Percentiles rank a stretch among this genome's conserved stretches.
Evolutionary conservation across 2,888 invertebrate genomes (phyloP).

Genomic region (Eupithecia centaureata): DNA sequence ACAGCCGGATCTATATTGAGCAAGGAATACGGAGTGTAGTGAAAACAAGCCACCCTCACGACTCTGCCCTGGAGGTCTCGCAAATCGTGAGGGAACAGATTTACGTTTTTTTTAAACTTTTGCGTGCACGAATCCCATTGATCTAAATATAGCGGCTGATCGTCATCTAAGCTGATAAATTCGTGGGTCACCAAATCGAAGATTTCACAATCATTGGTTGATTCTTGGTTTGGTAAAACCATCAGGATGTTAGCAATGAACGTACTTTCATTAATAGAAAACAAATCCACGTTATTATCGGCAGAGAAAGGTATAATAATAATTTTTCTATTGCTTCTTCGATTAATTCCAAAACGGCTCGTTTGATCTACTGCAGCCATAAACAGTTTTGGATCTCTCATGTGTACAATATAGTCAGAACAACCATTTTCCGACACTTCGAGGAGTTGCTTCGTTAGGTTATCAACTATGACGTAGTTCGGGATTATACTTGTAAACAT

Average conservation of each 20-base stretch:
- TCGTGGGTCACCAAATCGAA: constrained; percentile 73
- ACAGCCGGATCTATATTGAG: constrained; percentile 64
- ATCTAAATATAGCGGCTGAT: constrained; percentile 63
- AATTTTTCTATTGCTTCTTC: constrained; percentile 76
- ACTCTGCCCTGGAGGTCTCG: constrained; percentile 72
- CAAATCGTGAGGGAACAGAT: constrained; percentile 80
- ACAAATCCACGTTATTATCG: constrained; percentile 50
- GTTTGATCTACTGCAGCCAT: constrained; percentile 69
- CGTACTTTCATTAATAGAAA: constrained; percentile 60
- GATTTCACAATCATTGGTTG: constrained; percentile 46
- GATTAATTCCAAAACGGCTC: constrained; percentile 62
- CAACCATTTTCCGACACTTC: constrained; percentile 74
- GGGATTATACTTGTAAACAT: constrained; percentile 55
- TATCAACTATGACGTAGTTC: constrained; percentile 44
- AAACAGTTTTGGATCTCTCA: constrained; percentile 64
- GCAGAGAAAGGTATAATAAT: constrained; percentile 63
- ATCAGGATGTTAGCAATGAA: constrained; percentile 69
- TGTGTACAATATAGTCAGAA: constrained; percentile 73
- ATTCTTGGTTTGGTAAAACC: constrained; percentile 48
- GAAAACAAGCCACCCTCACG: constrained; percentile 82
- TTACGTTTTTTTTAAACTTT: constrained; percentile 58
- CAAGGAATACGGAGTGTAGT: constrained; percentile 85
- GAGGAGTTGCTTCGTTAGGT: constrained; percentile 55
- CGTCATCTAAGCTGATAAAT: constrained; percentile 63
- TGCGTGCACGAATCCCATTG: constrained; percentile 68